phyloP scores from a whole-genome alignment of 2,888 invertebrate species.

The Ceratothoa steindachneri region DNA sequence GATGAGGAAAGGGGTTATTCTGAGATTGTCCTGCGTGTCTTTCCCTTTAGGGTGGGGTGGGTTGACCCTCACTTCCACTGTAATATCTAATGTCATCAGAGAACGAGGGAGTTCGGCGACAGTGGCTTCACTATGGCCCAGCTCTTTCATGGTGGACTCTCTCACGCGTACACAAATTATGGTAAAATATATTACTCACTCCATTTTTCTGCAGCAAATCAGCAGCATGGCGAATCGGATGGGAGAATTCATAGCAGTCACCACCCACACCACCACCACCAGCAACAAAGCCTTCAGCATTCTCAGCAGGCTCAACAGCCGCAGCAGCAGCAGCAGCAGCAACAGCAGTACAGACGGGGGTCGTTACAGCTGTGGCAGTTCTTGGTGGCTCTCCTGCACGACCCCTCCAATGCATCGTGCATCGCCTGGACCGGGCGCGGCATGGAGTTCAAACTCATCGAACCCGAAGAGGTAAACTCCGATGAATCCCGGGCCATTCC shows the following conservation, averaged over 20 bases:
- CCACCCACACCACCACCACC: not conserved
- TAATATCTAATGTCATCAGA: too few species aligned
- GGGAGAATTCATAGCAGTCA: not conserved
- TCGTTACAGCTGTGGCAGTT: conserved; percentile 93
- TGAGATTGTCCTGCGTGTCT: too few species aligned
- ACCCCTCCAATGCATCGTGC: conserved; percentile 49
- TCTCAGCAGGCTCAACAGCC: not conserved
- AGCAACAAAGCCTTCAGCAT: not conserved
- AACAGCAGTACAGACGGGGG: conserved; percentile 62
- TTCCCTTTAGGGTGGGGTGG: too few species aligned
- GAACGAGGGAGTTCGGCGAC: too few species aligned
- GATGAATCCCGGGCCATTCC: conserved; percentile 24
- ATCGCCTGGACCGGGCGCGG: conserved; percentile 91
- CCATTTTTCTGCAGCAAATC: not conserved
- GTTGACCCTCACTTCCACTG: too few species aligned
- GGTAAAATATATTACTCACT: too few species aligned
- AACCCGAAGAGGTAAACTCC: conserved; percentile 76
- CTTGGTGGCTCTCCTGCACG: conserved; percentile 68
- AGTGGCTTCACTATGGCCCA: too few species aligned
- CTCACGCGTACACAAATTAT: too few species aligned
- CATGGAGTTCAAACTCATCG: conserved; percentile 90
- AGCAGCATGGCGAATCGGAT: not conserved
- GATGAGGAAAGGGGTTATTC: too few species aligned
- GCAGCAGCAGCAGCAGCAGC: not conserved
- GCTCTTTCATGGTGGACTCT: too few species aligned